Evolutionary conservation across 2,797 vertebrate species (phyloP).

Genomic region (Monodelphis domestica): DNA sequence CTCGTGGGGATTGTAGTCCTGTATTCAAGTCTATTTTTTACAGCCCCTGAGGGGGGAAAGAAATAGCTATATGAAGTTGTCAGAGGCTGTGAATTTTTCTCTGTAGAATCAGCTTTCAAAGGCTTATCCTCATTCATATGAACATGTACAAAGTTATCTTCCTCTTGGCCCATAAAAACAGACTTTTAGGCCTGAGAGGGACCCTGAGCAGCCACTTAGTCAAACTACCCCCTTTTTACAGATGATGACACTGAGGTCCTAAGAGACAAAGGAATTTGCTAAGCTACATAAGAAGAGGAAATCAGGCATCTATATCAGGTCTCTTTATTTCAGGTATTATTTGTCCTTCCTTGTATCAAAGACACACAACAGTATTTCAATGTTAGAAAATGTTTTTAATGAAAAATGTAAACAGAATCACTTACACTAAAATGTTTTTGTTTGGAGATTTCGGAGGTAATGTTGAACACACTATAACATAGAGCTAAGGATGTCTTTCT

Average conservation of each 20-base stretch:
- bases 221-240: background rate
- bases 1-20: too few relatives aligned
- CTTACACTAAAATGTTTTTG: conserved; percentile 46
- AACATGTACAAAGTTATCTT: background rate
- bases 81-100: background rate
- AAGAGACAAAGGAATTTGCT: background rate
- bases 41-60: background rate
- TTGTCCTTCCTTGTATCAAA: conserved; percentile 52
- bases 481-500: conserved; percentile 31
- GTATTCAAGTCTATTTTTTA: too few relatives aligned
- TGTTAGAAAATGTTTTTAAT: background rate
- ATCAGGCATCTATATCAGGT: background rate
- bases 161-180: background rate
- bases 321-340: background rate
- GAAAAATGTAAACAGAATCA: conserved; percentile 34
- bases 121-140: background rate
- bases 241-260: background rate
- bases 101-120: background rate
- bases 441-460: background rate
- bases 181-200: background rate
- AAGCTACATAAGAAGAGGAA: background rate
- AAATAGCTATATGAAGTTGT: background rate
- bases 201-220: background rate
- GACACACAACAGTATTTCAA: conserved; percentile 21
- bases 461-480: conserved; percentile 43